These are phyloP conservation scores for Volucella inflata DNA, from an alignment of 2,888 invertebrate genomes.

Conservation along the genomic window DNA sequence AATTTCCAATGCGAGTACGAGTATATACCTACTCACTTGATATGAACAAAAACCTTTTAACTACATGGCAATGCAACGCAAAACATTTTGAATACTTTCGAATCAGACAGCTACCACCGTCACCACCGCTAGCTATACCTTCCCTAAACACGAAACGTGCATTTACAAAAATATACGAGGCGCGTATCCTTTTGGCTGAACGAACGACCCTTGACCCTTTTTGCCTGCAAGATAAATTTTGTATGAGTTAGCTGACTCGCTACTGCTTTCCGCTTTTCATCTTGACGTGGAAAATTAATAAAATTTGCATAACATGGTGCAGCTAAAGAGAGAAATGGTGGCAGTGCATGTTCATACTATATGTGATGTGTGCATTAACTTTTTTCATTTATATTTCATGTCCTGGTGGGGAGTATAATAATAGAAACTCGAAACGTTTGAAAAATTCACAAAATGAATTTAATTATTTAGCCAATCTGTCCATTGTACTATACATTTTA, in stretches of 20 bases:
- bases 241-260: background rate
- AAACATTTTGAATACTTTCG: too few species aligned
- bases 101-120: background rate
- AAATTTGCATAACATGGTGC: conserved; percentile 64
- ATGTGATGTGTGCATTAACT: conserved; percentile 29
- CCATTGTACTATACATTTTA: too few species aligned
- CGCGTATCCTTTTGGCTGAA: conserved; percentile 12
- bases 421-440: background rate
- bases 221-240: conserved; percentile 12
- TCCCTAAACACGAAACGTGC: conserved; percentile 31
- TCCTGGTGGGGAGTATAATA: too few species aligned
- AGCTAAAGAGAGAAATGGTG: conserved; percentile 36
- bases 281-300: conserved; percentile 51
- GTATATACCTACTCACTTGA: too few species aligned
- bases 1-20: too few species aligned
- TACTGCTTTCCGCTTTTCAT: conserved; percentile 39
- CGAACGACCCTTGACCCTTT: conserved; percentile 56
- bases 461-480: too few species aligned
- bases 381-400: conserved; percentile 11
- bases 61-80: too few species aligned
- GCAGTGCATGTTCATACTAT: conserved; percentile 12
- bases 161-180: conserved; percentile 1
- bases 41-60: too few species aligned
- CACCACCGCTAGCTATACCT: background rate
- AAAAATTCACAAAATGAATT: background rate